phyloP scores from a whole-genome alignment of 1,140 invertebrate genomes.

The Camponotus vicinus region DNA sequence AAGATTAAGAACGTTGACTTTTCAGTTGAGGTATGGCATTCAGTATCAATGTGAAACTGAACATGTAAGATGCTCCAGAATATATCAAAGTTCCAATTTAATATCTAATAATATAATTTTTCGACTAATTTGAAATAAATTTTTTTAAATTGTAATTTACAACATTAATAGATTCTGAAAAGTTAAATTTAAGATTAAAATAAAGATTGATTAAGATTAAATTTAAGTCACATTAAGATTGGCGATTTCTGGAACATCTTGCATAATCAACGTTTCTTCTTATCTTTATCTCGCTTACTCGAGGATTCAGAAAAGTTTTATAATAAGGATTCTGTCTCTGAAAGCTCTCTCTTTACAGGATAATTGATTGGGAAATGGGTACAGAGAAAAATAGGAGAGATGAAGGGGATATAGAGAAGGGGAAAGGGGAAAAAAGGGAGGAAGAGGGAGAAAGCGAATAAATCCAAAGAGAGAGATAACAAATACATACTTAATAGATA shows the following conservation, averaged over 20 bases:
- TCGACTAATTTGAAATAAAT: not conserved
- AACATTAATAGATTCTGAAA: not conserved
- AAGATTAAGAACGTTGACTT: slow-evolving; percentile 89
- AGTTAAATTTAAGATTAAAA: slow-evolving; percentile 31
- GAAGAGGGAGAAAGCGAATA: slow-evolving; percentile 59
- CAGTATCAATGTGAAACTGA: not conserved
- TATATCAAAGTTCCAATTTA: not conserved
- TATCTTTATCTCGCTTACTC: not conserved
- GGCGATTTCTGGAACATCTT: not conserved
- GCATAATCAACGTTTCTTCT: not conserved
- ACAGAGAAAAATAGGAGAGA: not conserved
- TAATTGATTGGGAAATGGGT: slow-evolving; percentile 25
- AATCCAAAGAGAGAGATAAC: slow-evolving; percentile 60
- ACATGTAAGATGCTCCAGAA: not conserved
- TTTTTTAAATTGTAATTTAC: not conserved
- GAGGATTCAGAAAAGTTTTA: not conserved
- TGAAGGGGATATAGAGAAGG: slow-evolving; percentile 19
- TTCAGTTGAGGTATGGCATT: slow-evolving; percentile 66
- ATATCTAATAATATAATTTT: not conserved
- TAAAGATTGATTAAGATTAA: not conserved
- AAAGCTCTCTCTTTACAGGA: slow-evolving; percentile 45
- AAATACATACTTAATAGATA: slow-evolving; percentile 76
- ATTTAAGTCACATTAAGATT: not conserved
- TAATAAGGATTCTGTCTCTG: slow-evolving; percentile 7
- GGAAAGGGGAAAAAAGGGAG: slow-evolving; percentile 25